Evolutionary conservation across 2,113 vertebrate species (phyloP), one percentile per base, ranked within the genome.

Genomic region (Myrmecobius fasciatus): DNA sequence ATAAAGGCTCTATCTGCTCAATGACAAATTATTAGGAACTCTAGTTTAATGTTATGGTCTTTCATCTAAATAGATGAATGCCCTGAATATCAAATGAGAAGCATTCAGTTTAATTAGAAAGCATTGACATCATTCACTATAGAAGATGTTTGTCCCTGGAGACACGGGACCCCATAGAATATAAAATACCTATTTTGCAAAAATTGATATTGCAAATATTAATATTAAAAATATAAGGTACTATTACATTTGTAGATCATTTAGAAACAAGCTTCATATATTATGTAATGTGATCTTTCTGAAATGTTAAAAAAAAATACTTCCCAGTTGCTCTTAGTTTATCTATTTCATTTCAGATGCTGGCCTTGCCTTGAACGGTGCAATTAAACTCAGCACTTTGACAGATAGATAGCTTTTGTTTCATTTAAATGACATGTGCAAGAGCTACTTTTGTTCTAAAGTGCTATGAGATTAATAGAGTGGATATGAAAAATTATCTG

Each of bases 391-490:
- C 97, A 97, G 95, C 93, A 96, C 51, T 47, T 97, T 97, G 98
- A 97, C 60, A 97, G 91, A 89, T 93, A 97, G 93, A 97, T 97
- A 95, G 26, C 97, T 98, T 98, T 98, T 98, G 95, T 97, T 98
- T 98, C 97, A 97, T 98, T 98, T 97, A 96, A 97, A 98, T 97
- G 97, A 97, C 91, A 96, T 83, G 43, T 31, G 0, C 93, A 95
- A 96, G 0, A 0, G 91, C 98, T 96, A 95, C 97, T 98, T 98
- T 98, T 98, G 97, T 98, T 98, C 97, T 95, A 91, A 97, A 98
- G 91, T 91, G 96, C 92, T 52, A 11, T 92, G 97, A 98, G 97
- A 97, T 98, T 99, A 98, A 99, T 98, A 98, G 98, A 98, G 97
- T 0, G 52, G 97, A 97, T 97, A 98, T 95, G 97, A 98, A 98